Base-by-base conservation (phyloP, 2,888 invertebrate species). In the Drosophila antonietae region DNA sequence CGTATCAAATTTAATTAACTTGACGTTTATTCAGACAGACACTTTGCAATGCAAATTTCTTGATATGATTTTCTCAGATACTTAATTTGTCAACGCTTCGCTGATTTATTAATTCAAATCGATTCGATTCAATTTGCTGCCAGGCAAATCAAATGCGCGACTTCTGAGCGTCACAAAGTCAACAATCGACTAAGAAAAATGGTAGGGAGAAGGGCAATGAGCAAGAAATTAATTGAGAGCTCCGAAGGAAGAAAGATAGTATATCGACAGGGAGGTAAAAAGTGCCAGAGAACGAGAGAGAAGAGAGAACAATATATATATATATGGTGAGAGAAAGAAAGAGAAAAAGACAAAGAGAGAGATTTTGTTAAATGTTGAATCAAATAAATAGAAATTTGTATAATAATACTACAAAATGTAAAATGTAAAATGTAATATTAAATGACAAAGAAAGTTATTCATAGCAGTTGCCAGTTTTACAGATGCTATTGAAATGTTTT, bases 1-100 rank as follows among this genome's bases (percentile, higher is more conserved):
- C 46, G 56, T 64, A 41, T 51, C 66, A 75, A 72, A 75, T 79
- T 72, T 75, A 80, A 80, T 75, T 78, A 78, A 75, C 71, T 66
- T 75, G 39, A 58, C 52, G 63, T 59, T 79, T 55, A 72, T 75
- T 64, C 41, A 66, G 47, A 23, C 33, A 68, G 75, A 61, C 63
- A 57, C 60, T 58, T 58, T 44, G 69, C 52, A 52, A 66, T 78
- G 79, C 69, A 68, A 65, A 65, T 77, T 66, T 51, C 37, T 33
- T 60, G 74, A 78, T 73, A 69, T 52, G 59, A 53, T 66, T 63
- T 62, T 53, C 44, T 49, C 49, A 62, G 62, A 76, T 66, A 49
- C 60, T 75, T 71, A 67, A 76, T 76, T 70, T 75, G 77, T 76
- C 75, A 76, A 66, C 66, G 72, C 66, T 60, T 75, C 59, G 56